Evolutionary conservation across 2,797 vertebrate species (phyloP).

Genomic region (Neosilurus hyrtlii): DNA sequence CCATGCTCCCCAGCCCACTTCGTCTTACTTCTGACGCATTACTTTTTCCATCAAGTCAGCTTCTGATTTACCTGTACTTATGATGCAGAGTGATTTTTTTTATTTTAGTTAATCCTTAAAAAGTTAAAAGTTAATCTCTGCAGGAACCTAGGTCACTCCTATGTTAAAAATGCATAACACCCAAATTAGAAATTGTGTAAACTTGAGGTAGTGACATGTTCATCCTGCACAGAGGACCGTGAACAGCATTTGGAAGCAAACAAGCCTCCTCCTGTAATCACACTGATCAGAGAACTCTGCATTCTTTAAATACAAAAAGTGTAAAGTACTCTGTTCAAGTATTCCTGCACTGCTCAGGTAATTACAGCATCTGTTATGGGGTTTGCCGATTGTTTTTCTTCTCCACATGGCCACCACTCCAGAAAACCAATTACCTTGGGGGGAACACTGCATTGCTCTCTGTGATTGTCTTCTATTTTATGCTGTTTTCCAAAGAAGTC

Average conservation of each 20-base stretch:
- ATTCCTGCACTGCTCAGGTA: conserved; percentile 72
- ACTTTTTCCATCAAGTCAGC: not conserved
- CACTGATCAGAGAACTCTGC: conserved; percentile 32
- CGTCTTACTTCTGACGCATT: conserved; percentile 3
- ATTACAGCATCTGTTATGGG: conserved; percentile 82
- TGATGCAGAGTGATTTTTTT: not conserved
- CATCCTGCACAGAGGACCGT: not conserved
- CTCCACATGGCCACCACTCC: conserved; percentile 79
- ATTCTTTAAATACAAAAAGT: conserved; percentile 38
- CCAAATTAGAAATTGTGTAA: not conserved
- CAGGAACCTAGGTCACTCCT: not conserved
- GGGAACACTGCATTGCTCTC: conserved; percentile 69
- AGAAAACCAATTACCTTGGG: conserved; percentile 78
- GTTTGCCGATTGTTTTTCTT: conserved; percentile 79
- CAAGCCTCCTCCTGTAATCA: not conserved
- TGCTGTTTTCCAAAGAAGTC: conserved; percentile 52
- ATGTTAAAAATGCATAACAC: not conserved
- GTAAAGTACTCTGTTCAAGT: conserved; percentile 55
- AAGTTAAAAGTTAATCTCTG: not conserved
- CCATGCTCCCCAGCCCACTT: too few relatives aligned
- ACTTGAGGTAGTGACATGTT: not conserved
- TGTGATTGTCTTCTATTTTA: conserved; percentile 63
- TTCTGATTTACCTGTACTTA: conserved; percentile 13
- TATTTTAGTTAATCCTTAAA: too few relatives aligned
- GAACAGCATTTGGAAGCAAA: conserved; percentile 5